Conservation (phyloP, 1,140 invertebrate genomes). For the Drosophila takahashii region DNA sequence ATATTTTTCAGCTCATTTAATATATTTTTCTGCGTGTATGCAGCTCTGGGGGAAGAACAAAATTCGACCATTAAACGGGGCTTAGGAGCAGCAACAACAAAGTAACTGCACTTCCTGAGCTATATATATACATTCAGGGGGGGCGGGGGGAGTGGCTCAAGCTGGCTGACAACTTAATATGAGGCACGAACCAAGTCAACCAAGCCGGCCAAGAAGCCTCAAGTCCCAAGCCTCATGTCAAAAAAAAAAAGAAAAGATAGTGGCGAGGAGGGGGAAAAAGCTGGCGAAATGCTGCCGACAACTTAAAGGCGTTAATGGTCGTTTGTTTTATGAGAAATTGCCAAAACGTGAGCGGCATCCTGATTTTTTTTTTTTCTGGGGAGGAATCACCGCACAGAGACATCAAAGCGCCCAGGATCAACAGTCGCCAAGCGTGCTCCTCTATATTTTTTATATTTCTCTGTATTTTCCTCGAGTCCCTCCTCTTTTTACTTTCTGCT, state of each 20-base stretch:
- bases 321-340: conserved; percentile 85
- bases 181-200: conserved; percentile 69
- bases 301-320: conserved; percentile 84
- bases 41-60: conserved; percentile 3
- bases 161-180: conserved; percentile 77
- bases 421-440: conserved; percentile 72
- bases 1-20: background rate
- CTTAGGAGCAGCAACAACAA: conserved; percentile 58
- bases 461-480: background rate
- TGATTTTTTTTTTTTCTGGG: conserved; percentile 16
- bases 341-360: conserved; percentile 81
- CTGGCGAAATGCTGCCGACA: conserved; percentile 64
- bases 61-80: conserved; percentile 74
- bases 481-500: background rate
- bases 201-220: conserved; percentile 35
- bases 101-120: conserved; percentile 45
- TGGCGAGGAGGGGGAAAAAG: background rate
- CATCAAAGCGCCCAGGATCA: conserved; percentile 80
- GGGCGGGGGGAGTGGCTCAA: conserved; percentile 48
- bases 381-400: conserved; percentile 18
- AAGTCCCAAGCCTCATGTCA: conserved; percentile 36
- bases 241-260: conserved; percentile 3
- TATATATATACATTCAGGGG: background rate
- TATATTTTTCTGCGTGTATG: conserved; percentile 9
- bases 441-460: conserved; percentile 1